A percentile compares a stretch with the other conserved stretches of the same genome.
phyloP scores from a whole-genome alignment of 1,140 invertebrate species.

The Diabrotica virgifera region DNA sequence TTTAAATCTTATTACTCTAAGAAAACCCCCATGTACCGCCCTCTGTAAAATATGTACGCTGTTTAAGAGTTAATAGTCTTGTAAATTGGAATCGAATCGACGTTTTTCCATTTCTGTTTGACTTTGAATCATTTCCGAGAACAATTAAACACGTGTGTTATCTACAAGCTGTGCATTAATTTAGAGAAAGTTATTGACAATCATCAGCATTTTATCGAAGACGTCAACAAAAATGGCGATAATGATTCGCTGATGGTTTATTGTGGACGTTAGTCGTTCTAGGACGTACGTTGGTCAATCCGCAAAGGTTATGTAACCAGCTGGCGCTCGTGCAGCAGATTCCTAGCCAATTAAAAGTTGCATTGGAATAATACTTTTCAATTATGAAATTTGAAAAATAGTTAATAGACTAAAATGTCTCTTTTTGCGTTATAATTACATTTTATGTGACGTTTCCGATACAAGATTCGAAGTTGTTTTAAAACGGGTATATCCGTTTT shows the following conservation, averaged over 20 bases:
- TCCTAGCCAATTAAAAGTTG: not conserved
- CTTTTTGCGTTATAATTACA: no score
- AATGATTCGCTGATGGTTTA: slow-evolving; percentile 6
- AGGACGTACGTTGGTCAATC: not conserved
- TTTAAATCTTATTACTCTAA: no score
- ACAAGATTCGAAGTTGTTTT: no score
- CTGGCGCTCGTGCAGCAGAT: not conserved
- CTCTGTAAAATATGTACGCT: slow-evolving; percentile 6
- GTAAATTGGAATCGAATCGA: slow-evolving; percentile 23
- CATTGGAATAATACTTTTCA: not conserved
- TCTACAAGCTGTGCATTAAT: slow-evolving; percentile 16
- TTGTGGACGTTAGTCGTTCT: not conserved
- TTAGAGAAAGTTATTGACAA: slow-evolving; percentile 18
- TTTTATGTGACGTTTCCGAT: no score
- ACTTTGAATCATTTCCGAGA: slow-evolving; percentile 20
- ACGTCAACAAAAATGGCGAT: not conserved
- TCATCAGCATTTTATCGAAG: slow-evolving; percentile 6
- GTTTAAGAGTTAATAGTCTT: slow-evolving; percentile 19
- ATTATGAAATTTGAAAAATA: no score
- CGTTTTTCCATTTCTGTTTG: slow-evolving; percentile 22
- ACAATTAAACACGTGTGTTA: slow-evolving; percentile 23
- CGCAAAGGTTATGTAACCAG: not conserved
- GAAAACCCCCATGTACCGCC: no score
- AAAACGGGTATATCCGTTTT: no score
- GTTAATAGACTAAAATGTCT: no score